Percentiles rank a stretch among this genome's conserved stretches.
These are phyloP conservation scores for Uloborus plumipes DNA, from an alignment of 2,888 invertebrate species.

Conservation along the genomic window DNA sequence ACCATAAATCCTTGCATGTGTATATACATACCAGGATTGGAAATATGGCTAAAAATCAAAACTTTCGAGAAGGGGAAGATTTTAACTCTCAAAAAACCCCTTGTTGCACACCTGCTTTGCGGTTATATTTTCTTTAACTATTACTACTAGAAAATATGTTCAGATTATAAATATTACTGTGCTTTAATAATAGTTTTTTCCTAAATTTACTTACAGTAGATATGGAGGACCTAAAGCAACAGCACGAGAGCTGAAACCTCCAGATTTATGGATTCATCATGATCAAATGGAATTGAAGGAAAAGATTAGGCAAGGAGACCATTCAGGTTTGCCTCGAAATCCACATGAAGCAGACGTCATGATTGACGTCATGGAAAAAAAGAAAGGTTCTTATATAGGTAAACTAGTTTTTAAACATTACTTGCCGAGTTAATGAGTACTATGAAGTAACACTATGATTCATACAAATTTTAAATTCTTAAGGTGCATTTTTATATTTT, in stretches of 20 bases:
- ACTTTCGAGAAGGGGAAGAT: no score
- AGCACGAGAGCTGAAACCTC: constrained; percentile 83
- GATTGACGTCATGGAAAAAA: constrained; percentile 62
- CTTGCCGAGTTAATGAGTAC: background rate
- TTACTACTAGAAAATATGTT: no score
- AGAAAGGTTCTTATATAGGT: constrained; percentile 63
- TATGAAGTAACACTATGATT: no score
- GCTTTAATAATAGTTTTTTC: no score
- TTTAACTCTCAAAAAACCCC: no score
- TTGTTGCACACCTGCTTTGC: no score
- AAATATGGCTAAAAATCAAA: no score
- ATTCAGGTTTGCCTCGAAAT: constrained; percentile 68
- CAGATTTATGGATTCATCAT: constrained; percentile 98
- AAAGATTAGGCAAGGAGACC: constrained; percentile 70
- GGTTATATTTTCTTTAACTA: no score
- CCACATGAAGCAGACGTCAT: constrained; percentile 62
- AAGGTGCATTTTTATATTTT: no score
- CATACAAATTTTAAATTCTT: background rate
- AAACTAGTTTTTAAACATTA: constrained; percentile 1
- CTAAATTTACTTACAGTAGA: constrained; percentile 7
- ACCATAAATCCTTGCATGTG: no score
- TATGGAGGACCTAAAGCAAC: constrained; percentile 61
- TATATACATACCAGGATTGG: no score
- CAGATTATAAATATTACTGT: no score
- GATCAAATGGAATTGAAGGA: constrained; percentile 94